Evolutionary conservation across 2,888 invertebrate species (phyloP), one percentile per base, ranked within the genome.

Genomic region (Apotomis turbidana): DNA sequence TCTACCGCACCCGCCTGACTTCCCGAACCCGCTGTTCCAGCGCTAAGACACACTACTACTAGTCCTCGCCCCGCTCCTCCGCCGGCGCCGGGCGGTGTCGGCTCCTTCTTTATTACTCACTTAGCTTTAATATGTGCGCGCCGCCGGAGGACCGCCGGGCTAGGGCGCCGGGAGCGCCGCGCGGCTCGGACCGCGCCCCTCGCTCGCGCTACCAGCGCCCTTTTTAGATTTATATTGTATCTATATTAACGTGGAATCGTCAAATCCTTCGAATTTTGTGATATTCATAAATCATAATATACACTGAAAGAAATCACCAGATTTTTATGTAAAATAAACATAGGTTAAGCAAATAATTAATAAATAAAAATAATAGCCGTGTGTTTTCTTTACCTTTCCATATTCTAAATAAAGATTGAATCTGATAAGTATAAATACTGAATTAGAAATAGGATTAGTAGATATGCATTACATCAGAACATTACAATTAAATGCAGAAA

Each of bases 1-100:
- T 61, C 94, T 98, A 82, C 98, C 98, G 78, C 98, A 98, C 94
- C 98, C 98, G 79, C 97, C 98, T 77, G 98, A 98, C 93, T 98
- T 98, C 94, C 98, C 98, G 74, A 98, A 98, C 91, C 98, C 98
- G 80, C 94, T 98, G 85, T 98, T 98, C 93, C 92, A 92, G 88
- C 93, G 92, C 87, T 92, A 76, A 90, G 83, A 79, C 81, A 78
- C 77, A 74, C 78, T 75, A 79, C 83, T 66, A 85, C 91, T 90
- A 90, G 91, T 90, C 90, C 83, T 81, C 82, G 87, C 87, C 90
- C 87, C 88, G 90, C 91, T 92, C 93, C 89, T 90, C 90, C 93
- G 91, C 89, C 90, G 92, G 90, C 90, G 88, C 91, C 90, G 90
- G 92, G 91, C 89, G 93, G 93, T 93, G 89, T 89, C 90, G 88